Evolutionary conservation across 2,797 vertebrate species (phyloP).

Genomic region (Yasuhikotakia modesta): DNA sequence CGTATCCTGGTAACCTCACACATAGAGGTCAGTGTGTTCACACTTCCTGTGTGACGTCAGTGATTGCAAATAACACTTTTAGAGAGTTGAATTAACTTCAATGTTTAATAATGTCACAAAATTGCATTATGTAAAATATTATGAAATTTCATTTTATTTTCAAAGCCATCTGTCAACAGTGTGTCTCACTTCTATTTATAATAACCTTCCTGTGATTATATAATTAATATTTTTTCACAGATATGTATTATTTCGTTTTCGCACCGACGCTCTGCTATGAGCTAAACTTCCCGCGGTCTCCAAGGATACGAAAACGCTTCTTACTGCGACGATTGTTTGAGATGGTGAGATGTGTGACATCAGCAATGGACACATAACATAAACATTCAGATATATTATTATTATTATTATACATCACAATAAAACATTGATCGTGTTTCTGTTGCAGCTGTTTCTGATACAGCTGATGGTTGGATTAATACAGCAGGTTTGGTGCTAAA

Average conservation of each 20-base stretch:
- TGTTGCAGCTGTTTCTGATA: constrained; percentile 85
- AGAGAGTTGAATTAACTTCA: not conserved
- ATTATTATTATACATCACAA: not conserved
- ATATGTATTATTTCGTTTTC: constrained; percentile 87
- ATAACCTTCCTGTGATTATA: not conserved
- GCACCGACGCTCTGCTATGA: constrained; percentile 92
- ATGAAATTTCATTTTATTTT: not conserved
- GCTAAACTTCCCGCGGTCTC: constrained; percentile 90
- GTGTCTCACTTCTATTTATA: not conserved
- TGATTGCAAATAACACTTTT: not conserved
- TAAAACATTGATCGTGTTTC: constrained; percentile 2
- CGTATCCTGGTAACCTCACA: constrained; percentile 88
- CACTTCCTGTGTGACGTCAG: not conserved
- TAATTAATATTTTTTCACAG: constrained; percentile 63
- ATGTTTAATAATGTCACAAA: not conserved
- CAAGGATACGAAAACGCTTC: constrained; percentile 85
- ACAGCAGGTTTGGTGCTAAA: constrained; percentile 81
- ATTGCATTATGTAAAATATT: not conserved
- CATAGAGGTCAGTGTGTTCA: constrained; percentile 75
- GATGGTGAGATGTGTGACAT: constrained; percentile 78
- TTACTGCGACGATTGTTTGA: constrained; percentile 85
- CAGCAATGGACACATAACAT: not conserved
- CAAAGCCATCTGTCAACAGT: not conserved
- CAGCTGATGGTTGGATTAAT: constrained; percentile 89
- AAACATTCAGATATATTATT: not conserved